Base-by-base conservation (phyloP, 2,113 vertebrate genomes). In the Nerophis lumbriciformis region DNA sequence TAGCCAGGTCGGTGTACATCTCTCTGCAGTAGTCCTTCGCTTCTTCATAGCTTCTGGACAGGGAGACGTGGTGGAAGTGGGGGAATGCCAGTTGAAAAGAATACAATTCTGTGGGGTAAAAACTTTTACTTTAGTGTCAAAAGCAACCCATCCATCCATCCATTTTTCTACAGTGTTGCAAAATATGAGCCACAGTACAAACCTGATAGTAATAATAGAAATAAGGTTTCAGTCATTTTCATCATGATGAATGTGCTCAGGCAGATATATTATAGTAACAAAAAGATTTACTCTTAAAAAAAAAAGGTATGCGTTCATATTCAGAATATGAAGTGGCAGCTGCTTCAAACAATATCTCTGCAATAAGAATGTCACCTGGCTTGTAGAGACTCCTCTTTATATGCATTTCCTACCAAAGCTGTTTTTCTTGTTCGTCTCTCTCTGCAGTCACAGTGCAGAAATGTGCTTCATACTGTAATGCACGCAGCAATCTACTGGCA, bases 141-240 rank as follows among this genome's bases (percentile, higher is more conserved):
- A 6, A 42, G 5, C 8, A 42, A 42, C 8, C 6, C 10, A 19
- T 15, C 15, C 48, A 50, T 4, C 7, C 48, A 15, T 6, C 48
- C 5, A 9, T 28, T 28, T 28, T 28, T 28, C 28, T 28, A 28
- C 2, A 28, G 28, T 50, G 48, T 19, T n/a, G 14, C 48, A 50
- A 69, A 9, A 42, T 35, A 38, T 1, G 9, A 48, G 13, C 19
- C 28, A 28, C 28, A 28, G 28, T 56, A 58, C 84, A 71, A 69
- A 88, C 87, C 88, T 81, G 83, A 77, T 54, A 85, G 42, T 9
- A 80, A 49, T 38, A 84, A 59, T 21, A 88, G 51, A 69, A 42
- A 39, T 15, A 68, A 52, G 50, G 63, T 42, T 48, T n/a, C 48
- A 51, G 47, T 69, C 66, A 53, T 63, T 66, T 49, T 68, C 57